Evolutionary conservation across 1,140 invertebrate genomes (phyloP), one percentile per base, ranked within the genome.

Genomic region (Hypothenemus hampei): DNA sequence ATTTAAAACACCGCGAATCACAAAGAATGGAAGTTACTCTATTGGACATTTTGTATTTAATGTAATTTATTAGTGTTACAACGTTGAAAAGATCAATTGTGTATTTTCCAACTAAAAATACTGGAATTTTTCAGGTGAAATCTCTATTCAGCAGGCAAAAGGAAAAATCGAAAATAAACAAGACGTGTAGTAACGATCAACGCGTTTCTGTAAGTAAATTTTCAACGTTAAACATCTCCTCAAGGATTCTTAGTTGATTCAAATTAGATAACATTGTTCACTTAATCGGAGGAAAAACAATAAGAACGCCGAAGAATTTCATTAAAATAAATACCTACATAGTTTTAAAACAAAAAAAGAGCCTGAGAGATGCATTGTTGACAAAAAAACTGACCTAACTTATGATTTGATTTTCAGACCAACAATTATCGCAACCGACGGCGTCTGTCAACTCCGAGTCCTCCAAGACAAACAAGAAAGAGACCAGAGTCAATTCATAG

Each of bases 391-490:
- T n/a, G 13, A 31, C 3, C 26, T 31, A 3, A 11, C 26, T 31
- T 31, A 13, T 2, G 8, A 31, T 31, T 3, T 1, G 13, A 31
- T 3, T 11, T 31, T 31, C 2, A 31, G 13, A 31, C 26, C 26
- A 13, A 3, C 26, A 13, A 43, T 43, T 21, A 81, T 60, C 77
- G 78, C 59, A 81, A 81, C 67, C 77, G 84, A 59, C 77, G 84
- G 57, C 77, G 85, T 44, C 70, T 86, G 54, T 84, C 84, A 40
- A 86, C 84, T 10, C 84, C 85, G 58, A 84, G 83, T 63, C 84
- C 84, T 3, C 26, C 67, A 56, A 13, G 71, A 62, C 36, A 65
- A 52, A 19, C 50, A 33, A 53, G 54, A 37, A 45, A 58, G 54
- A 69, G 64, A 60, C 53, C 57, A 23, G 63, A 36, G 41, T 57